phyloP scores from a whole-genome alignment of 2,113 vertebrate genomes.

The Callorhinus ursinus region DNA sequence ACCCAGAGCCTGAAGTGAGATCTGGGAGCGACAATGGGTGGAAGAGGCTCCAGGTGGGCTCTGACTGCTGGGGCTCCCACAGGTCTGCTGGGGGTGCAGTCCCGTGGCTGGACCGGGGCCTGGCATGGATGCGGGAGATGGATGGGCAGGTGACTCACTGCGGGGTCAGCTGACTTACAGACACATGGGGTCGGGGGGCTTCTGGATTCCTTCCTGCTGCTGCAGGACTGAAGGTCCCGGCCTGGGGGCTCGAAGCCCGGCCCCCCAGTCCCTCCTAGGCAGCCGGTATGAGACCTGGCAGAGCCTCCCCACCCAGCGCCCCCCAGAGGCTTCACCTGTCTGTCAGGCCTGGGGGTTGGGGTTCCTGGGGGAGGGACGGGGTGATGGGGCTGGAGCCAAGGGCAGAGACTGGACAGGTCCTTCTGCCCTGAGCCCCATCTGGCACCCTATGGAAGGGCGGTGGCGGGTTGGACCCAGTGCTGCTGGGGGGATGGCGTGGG shows the following conservation, averaged over 20 bases:
- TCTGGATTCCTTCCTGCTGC: background rate
- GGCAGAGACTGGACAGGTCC: background rate
- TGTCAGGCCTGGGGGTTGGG: rapidly evolving
- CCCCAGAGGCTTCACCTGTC: background rate
- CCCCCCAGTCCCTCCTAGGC: background rate
- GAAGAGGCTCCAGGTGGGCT: background rate
- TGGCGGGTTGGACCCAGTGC: background rate
- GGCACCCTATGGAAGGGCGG: rapidly evolving
- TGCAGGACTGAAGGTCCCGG: background rate
- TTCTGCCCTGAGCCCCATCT: background rate
- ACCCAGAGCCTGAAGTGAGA: background rate
- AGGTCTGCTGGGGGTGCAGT: rapidly evolving
- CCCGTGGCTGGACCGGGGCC: background rate
- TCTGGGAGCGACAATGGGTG: rapidly evolving
- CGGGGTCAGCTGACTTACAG: background rate
- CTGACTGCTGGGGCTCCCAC: background rate
- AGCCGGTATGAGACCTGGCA: background rate
- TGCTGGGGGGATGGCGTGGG: background rate
- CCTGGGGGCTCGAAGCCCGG: rapidly evolving
- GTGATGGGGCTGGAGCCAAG: background rate
- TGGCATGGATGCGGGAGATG: rapidly evolving
- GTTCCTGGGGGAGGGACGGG: background rate
- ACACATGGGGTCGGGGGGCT: no score
- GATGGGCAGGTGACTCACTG: rapidly evolving
- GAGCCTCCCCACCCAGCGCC: no score